Percentiles rank a stretch among this genome's conserved stretches.
phyloP scores from a whole-genome alignment of 2,113 vertebrate species.

The Alces alces region DNA sequence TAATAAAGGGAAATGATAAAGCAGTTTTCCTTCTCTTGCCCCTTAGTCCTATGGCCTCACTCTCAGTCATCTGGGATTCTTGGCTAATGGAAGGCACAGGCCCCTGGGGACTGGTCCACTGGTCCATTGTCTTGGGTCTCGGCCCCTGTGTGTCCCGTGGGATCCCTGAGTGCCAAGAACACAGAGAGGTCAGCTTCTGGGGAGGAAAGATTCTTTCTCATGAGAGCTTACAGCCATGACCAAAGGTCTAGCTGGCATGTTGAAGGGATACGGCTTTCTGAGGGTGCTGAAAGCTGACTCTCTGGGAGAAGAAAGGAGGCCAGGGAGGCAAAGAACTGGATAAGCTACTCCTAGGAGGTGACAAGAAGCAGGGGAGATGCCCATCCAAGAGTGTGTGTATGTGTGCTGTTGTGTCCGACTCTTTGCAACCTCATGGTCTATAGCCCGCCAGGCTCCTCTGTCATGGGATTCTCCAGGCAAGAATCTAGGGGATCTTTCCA shows the following conservation, averaged over 20 bases:
- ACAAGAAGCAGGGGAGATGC: neutral
- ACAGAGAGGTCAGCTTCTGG: neutral
- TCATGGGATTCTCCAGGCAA: neutral
- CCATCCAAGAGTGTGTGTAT: neutral
- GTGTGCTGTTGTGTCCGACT: neutral
- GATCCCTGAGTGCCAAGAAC: conserved; percentile 19
- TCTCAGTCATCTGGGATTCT: conserved; percentile 25
- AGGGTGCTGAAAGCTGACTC: neutral
- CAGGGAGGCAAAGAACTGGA: neutral
- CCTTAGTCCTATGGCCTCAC: neutral
- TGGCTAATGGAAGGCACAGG: conserved; percentile 29
- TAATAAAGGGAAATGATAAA: conserved; percentile 35
- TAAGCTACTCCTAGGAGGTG: neutral
- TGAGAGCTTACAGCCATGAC: neutral
- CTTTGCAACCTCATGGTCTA: neutral
- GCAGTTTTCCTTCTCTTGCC: neutral
- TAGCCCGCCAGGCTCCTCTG: neutral
- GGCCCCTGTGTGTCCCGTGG: neutral
- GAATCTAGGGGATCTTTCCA: neutral
- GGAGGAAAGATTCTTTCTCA: neutral
- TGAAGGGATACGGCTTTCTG: neutral
- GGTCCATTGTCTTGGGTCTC: neutral
- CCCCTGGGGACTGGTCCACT: neutral
- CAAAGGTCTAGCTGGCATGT: neutral
- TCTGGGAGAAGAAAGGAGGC: neutral